Evolutionary conservation across 2,797 vertebrate genomes (phyloP), one percentile per base, ranked within the genome.

Genomic region (Betta splendens): DNA sequence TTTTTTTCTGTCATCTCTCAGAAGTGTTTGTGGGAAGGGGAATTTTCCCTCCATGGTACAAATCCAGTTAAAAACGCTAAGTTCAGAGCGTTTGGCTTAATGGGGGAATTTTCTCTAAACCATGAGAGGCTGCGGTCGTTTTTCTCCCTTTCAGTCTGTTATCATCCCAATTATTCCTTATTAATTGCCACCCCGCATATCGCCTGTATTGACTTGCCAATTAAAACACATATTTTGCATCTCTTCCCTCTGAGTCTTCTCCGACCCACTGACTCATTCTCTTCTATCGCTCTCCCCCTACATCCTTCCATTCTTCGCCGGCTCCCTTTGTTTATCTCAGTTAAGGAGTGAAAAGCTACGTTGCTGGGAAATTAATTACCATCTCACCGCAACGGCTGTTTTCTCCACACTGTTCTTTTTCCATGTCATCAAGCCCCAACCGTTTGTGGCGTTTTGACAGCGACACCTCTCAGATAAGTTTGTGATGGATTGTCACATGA

Each of bases 401-500:
- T 43, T 26, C 25, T 66, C 64, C 51, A 42, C 12, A 43, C 11
- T 57, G 57, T 59, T 69, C 46, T 80, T 79, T 75, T 63, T 50
- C 13, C 18, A 43, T 56, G 64, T 58, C 64, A 62, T 75, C 71
- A 79, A 59, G 82, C 53, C 82, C 82, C 70, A 71, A 16, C 25
- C 7, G 53, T 75, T 81, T 80, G 81, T n/a, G n/a, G n/a, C n/a
- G n/a, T 76, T 84, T 75, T 69, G 61, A 47, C 43, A 66, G 37
- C 42, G 48, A 28, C 55, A 57, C 33, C 12, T 37, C 40, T 26
- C 61, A 75, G 81, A 84, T 72, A 78, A 77, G 77, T 20, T 26
- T 54, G 28, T 82, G 84, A 86, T 65, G 59, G 83, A 84, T 57
- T 66, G 57, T n/a, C n/a, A n/a, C n/a, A n/a, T n/a, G n/a, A n/a